Conservation (phyloP, 2,113 vertebrate species). For the Cyprinodon tularosa region DNA sequence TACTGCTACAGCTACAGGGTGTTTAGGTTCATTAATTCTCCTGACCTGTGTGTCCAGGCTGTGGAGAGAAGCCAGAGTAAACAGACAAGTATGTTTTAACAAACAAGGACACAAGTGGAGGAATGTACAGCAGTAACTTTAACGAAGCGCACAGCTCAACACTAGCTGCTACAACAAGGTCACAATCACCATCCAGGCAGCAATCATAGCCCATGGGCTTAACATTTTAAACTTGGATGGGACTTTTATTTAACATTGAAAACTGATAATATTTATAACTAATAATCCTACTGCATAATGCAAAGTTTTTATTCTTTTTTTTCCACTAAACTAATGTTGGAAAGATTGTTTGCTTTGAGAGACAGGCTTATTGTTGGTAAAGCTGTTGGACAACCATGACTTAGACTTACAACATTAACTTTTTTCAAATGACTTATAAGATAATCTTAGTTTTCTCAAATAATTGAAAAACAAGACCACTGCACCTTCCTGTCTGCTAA, state of each 20-base stretch:
- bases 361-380: too few relatives aligned
- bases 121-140: neutral
- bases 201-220: neutral
- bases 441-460: too few relatives aligned
- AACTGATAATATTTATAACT: neutral
- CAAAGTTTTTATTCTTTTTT: too few relatives aligned
- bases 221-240: neutral
- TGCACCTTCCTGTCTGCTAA: too few relatives aligned
- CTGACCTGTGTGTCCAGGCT: slow-evolving; percentile 27
- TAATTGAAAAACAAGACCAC: too few relatives aligned
- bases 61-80: slow-evolving; percentile 23
- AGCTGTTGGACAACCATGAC: too few relatives aligned
- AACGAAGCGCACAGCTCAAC: neutral
- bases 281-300: too few relatives aligned
- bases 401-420: too few relatives aligned
- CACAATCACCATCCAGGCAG: neutral
- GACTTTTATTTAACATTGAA: neutral
- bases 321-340: too few relatives aligned
- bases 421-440: too few relatives aligned
- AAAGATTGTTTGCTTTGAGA: too few relatives aligned
- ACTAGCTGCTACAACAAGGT: neutral
- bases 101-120: slow-evolving; percentile 12
- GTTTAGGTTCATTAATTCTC: slow-evolving; percentile 39
- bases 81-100: slow-evolving; percentile 13
- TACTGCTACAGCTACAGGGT: slow-evolving; percentile 17